Evolutionary conservation across 1,140 invertebrate genomes (phyloP), one percentile per base, ranked within the genome.

Genomic region (Hormaphis cornu): DNA sequence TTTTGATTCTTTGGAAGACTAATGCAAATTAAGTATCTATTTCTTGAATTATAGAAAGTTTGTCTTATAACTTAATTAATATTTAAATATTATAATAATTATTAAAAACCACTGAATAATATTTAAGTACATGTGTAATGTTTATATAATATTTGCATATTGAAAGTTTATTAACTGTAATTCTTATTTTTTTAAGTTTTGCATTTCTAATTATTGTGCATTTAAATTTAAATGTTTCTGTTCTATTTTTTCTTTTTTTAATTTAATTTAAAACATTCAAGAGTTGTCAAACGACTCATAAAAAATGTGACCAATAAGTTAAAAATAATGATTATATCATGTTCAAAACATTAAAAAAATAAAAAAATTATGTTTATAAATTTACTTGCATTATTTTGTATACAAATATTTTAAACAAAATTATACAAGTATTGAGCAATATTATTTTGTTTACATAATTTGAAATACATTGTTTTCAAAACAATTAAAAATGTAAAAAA

Each of bases 1-100:
- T 24, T 35, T 8, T 37, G 48, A 18, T 48, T 66, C 59, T 66
- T 66, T 66, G 59, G 59, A 66, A 66, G 59, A 66, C 59, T 66
- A 48, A 50, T 66, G 12, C 10, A 37, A 37, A 37, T 30, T 37
- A 24, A 24, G 22, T n/a, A n/a, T n/a, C n/a, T 14, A 37, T 24
- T 40, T n/a, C 12, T 35, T n/a, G 20, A n/a, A 40, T 40, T 58
- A 6, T 58, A 58, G 18, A 33, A 14, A 2, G 16, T 37, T 58
- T 37, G 28, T n/a, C 16, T n/a, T 52, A 26, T 7, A 14, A 30
- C 6, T 30, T 2, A 12, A 6, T 28, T 5, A 54, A 54, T 20
- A 30, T 54, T 58, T 37, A 35, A 37, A 20, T 24, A 56, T 18
- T 37, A 56, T 28, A 56, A 2, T 12, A 42, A 42, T 42, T n/a